phyloP scores from a whole-genome alignment of 2,888 invertebrate species.

The Mythimna albipuncta region DNA sequence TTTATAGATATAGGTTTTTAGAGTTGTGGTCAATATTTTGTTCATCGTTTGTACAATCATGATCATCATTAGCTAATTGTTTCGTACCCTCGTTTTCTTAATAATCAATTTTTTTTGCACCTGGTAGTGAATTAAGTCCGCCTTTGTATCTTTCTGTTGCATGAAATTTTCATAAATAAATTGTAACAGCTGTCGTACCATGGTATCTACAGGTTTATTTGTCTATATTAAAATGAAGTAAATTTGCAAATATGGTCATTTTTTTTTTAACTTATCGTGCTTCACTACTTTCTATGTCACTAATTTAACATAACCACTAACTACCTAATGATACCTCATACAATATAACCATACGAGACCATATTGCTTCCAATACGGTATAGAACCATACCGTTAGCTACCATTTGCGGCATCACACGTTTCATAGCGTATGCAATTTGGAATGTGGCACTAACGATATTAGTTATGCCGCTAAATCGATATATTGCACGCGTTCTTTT shows the following conservation, averaged over 20 bases:
- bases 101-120: too few species aligned
- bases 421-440: slow-evolving; percentile 50
- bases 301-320: slow-evolving; percentile 22
- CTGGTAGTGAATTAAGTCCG: too few species aligned
- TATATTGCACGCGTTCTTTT: slow-evolving; percentile 26
- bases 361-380: slow-evolving; percentile 50
- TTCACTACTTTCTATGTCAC: too few species aligned
- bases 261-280: too few species aligned
- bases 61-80: background rate
- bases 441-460: slow-evolving; percentile 58
- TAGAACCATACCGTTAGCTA: slow-evolving; percentile 37
- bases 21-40: background rate
- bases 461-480: slow-evolving; percentile 56
- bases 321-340: slow-evolving; percentile 15
- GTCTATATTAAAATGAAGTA: background rate
- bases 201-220: background rate
- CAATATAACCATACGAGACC: slow-evolving; percentile 11
- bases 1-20: background rate
- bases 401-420: slow-evolving; percentile 47
- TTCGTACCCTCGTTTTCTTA: too few species aligned
- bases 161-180: too few species aligned
- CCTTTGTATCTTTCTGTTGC: too few species aligned
- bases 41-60: background rate
- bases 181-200: too few species aligned
- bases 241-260: background rate